Evolutionary conservation across 2,797 vertebrate genomes (phyloP), one percentile per base, ranked within the genome.

Genomic region (Poecilia gillii): DNA sequence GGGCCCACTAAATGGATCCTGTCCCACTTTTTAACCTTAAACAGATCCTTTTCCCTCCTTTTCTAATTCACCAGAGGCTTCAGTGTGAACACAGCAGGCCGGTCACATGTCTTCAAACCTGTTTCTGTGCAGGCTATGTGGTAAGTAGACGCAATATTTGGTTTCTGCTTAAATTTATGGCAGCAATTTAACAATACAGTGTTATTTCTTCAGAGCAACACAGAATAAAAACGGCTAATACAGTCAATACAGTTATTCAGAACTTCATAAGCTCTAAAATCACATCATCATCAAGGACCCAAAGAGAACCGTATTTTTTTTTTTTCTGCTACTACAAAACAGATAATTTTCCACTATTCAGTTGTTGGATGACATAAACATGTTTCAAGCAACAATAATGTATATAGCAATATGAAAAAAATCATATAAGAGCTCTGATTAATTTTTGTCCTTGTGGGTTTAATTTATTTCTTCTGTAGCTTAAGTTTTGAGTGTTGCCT

Each of bases 101-200:
- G 96, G 79, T 97, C 97, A 80, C 98, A 97, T 91, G 96, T 99
- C 94, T 99, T 99, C 95, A 99, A 99, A 88, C 99, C 99, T 0
- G 98, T 99, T 18, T 99, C 99, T 0, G 99, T 99, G 75, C 99
- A 99, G 94, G 99, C 99, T 92, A 99, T 99, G 99, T 99, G 99
- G 99, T 99, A 91, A 82, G 98, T 94, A 64, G 75, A 39, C 1
- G 39, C 25, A 8, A 16, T 45, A 71, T n/a, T n/a, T 71, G 12
- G 23, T 28, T 43, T 45, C 41, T 14, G 41, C 41, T 45, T 45
- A 45, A n/a, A 45, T 70, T 66, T 39, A 7, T 20, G 8, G 3
- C 36, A 36, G 16, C 9, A 39, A 9, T 41, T 23, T 4, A 11
- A 11, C 33, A 23, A 11, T 23, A 70, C 68, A 16, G 25, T 13